Percentiles rank a stretch among this genome's conserved stretches.
phyloP scores from a whole-genome alignment of 2,797 vertebrate genomes.

The Falco concolor region DNA sequence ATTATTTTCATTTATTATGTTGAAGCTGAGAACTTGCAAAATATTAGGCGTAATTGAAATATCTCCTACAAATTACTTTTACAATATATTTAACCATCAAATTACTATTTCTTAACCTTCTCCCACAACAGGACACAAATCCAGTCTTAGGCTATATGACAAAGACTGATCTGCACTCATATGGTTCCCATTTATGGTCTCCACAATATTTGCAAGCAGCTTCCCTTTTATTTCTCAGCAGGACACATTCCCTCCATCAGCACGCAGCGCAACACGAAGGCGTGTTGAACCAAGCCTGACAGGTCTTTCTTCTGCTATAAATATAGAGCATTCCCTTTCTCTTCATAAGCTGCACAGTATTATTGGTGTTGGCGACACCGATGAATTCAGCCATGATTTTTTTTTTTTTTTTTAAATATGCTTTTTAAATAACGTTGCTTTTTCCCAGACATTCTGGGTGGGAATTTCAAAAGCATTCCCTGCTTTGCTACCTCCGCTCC shows the following conservation, averaged over 20 bases:
- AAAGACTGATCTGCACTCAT: neutral
- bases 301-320: conserved; percentile 39
- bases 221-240: conserved; percentile 41
- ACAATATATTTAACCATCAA: neutral
- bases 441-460: conserved; percentile 42
- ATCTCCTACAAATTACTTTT: neutral
- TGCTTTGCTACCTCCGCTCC: neutral
- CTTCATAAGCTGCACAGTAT: neutral
- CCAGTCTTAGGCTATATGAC: neutral
- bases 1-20: neutral
- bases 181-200: conserved; percentile 26
- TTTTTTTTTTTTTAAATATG: neutral
- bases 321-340: conserved; percentile 19
- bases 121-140: neutral
- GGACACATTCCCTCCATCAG: conserved; percentile 7
- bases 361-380: neutral
- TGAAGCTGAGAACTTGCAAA: neutral
- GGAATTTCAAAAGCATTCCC: conserved; percentile 37
- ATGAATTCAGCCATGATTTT: neutral
- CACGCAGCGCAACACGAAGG: neutral
- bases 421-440: neutral
- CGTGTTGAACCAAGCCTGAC: conserved; percentile 9
- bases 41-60: neutral
- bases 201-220: neutral
- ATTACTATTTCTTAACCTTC: neutral